Base-by-base conservation (phyloP, 2,888 invertebrate species). In the Aromia moschata region DNA sequence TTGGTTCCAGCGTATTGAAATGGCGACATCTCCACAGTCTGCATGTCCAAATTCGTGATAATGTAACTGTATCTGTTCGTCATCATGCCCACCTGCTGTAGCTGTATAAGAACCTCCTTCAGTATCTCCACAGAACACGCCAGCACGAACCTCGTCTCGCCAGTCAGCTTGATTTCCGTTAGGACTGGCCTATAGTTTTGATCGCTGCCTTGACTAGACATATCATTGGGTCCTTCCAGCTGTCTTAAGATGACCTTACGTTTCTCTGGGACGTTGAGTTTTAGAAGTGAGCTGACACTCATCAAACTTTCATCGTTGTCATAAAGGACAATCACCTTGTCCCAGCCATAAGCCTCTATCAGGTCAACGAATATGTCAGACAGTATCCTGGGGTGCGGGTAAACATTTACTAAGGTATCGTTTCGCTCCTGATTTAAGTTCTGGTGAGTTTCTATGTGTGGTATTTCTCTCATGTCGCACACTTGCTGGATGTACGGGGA, bases 301-400 rank as follows among this genome's bases (percentile, higher is more conserved):
- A 17, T 85, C 46, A 87, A 76, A 57, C 85, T 84, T 44, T 86
- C 84, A 66, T 84, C 83, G 67, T 84, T 81, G 68, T 88, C 86
- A 79, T 96, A 97, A 58, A 97, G 84, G 66, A 97, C 86, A 11
- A 93, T 92, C 74, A 94, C 94, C 18, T 86, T 85, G 61, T 87
- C 86, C 96, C 96, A 97, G 38, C 87, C 86, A 83, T 89, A 89
- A 10, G 85, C 83, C 54, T 82, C 80, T 2, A 95, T 87, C 52
- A 94, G 82, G 72, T 90, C 88, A 45, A 86, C 83, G 62, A 89
- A 86, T 16, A 88, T 85, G 84, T 86, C 72, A 56, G 73, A 63
- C 41, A 78, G 44, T 4, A 67, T 64, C 92, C 83, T 14, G 87
- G 94, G 93, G 81, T 94, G 91, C 0, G 97, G 97, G 82, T 94